Percentiles rank a stretch among this genome's conserved stretches.
phyloP scores from a whole-genome alignment of 2,888 invertebrate species.

The Urechis unicinctus region DNA sequence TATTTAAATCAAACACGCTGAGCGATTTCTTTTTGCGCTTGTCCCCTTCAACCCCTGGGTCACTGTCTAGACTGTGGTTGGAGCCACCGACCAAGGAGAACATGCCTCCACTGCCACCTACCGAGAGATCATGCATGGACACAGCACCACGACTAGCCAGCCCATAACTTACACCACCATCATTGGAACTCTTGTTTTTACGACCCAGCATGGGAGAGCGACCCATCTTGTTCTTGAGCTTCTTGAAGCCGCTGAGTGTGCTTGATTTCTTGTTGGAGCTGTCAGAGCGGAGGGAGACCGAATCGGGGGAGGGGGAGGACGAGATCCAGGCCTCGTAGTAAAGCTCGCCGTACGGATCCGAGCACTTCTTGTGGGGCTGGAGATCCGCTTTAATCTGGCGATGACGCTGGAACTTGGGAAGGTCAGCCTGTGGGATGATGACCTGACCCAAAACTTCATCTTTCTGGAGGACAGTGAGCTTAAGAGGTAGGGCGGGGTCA shows the following conservation, averaged over 20 bases:
- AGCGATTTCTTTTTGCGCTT: not conserved
- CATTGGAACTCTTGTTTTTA: not conserved
- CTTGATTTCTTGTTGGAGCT: constrained; percentile 4
- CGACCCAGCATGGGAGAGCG: constrained; percentile 15
- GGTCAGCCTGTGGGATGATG: constrained; percentile 24
- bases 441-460: constrained; percentile 42
- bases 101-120: not conserved
- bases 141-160: constrained; percentile 1
- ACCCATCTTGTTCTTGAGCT: constrained; percentile 10
- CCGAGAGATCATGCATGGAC: constrained; percentile 3
- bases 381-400: constrained; percentile 18
- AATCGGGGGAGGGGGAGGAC: not conserved
- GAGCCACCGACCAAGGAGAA: not conserved
- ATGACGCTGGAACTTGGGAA: not conserved
- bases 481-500: constrained; percentile 31
- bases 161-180: not conserved
- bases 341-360: constrained; percentile 39
- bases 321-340: constrained; percentile 43
- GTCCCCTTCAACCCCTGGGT: not conserved
- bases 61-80: constrained; percentile 1
- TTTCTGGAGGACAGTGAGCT: constrained; percentile 41
- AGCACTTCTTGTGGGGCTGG: constrained; percentile 43
- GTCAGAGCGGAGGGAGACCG: not conserved
- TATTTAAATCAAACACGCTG: not conserved
- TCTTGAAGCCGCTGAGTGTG: constrained; percentile 4